These are phyloP conservation scores for Liasis olivaceus DNA, from an alignment of 2,797 vertebrate genomes.

Conservation along the genomic window DNA sequence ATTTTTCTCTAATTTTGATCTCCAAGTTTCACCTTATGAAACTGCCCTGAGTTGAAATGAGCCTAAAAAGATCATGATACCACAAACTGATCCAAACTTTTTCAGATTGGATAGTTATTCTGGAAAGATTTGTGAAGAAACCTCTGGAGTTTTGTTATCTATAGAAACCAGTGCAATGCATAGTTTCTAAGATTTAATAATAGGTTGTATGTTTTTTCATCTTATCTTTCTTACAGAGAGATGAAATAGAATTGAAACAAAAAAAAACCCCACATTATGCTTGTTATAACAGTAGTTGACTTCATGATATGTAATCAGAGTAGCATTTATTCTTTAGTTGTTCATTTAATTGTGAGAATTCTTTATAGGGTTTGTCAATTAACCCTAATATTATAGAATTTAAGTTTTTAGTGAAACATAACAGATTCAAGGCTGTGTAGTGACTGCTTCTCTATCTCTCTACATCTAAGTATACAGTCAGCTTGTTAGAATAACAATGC, in stretches of 20 bases:
- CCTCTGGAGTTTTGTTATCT: background rate
- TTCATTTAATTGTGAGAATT: background rate
- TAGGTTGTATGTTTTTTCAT: background rate
- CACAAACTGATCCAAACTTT: background rate
- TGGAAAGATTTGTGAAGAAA: background rate
- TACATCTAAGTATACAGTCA: background rate
- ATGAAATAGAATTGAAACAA: background rate
- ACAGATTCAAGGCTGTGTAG: background rate
- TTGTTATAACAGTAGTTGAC: background rate
- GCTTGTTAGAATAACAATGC: background rate
- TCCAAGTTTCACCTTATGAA: conserved; percentile 5
- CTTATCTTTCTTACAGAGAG: background rate
- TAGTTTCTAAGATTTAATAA: background rate
- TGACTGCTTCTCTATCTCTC: background rate
- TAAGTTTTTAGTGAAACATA: background rate
- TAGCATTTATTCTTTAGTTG: background rate
- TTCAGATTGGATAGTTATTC: conserved; percentile 3
- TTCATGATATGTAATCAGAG: background rate
- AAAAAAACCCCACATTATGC: background rate
- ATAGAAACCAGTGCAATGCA: background rate
- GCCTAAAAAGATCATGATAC: background rate
- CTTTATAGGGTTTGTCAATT: background rate
- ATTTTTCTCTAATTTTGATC: conserved; percentile 1
- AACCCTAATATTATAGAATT: background rate
- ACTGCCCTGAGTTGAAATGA: background rate